phyloP scores from a whole-genome alignment of 2,797 vertebrate genomes.

The Chelonia mydas region DNA sequence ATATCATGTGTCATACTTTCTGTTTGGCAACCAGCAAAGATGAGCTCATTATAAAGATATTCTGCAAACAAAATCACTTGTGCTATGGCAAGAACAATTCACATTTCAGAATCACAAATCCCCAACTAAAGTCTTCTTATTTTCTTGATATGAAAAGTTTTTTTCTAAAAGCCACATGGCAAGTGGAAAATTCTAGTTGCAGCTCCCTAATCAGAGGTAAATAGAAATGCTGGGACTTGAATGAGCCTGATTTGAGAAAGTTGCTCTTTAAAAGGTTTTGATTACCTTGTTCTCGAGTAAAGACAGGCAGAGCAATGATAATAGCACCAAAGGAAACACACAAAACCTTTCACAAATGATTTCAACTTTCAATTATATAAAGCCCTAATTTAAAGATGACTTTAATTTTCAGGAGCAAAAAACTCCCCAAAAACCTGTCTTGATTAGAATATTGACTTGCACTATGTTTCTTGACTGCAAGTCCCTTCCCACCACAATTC shows the following conservation, averaged over 20 bases:
- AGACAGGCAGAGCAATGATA: background rate
- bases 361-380: background rate
- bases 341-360: background rate
- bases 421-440: background rate
- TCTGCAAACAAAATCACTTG: background rate
- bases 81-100: background rate
- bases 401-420: background rate
- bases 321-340: background rate
- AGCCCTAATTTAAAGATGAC: background rate
- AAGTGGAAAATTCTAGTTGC: background rate
- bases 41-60: background rate
- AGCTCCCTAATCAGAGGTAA: background rate
- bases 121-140: background rate
- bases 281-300: background rate
- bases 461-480: background rate
- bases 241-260: background rate
- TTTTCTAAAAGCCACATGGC: background rate
- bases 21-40: conserved; percentile 14
- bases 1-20: conserved; percentile 24
- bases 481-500: background rate
- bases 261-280: background rate
- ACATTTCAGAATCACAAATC: background rate
- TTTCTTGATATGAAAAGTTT: background rate
- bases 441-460: background rate
- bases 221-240: background rate